Conservation (phyloP, 2,797 vertebrate genomes). For the Sebastes trivittatus region DNA sequence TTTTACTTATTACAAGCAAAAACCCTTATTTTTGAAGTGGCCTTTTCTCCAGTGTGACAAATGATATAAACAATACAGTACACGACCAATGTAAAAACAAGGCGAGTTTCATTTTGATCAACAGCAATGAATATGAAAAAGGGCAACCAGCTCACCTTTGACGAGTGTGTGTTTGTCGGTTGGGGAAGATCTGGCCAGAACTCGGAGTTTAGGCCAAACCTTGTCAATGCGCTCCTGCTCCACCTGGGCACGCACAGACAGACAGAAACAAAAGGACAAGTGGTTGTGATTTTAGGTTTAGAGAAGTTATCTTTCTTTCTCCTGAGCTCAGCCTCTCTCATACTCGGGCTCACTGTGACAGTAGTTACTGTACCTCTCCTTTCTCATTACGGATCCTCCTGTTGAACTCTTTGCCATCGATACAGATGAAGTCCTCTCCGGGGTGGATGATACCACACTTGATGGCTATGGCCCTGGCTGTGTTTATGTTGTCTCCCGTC, state of each 20-base stretch:
- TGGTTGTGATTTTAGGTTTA: constrained; percentile 63
- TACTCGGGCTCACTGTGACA: neutral
- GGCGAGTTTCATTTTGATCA: neutral
- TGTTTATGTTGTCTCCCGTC: constrained; percentile 99
- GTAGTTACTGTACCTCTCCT: constrained; percentile 86
- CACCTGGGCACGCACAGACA: constrained; percentile 72
- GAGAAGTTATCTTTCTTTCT: neutral
- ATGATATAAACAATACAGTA: neutral
- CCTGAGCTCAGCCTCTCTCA: neutral
- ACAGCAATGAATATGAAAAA: neutral
- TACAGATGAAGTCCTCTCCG: constrained; percentile 96
- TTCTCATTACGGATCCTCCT: constrained; percentile 98
- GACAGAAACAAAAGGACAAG: constrained; percentile 66
- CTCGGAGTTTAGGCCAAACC: constrained; percentile 93
- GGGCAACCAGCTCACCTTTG: constrained; percentile 84
- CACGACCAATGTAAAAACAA: neutral
- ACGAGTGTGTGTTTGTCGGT: constrained; percentile 94
- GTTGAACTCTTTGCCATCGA: constrained; percentile 99
- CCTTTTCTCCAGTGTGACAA: neutral
- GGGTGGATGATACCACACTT: constrained; percentile 98
- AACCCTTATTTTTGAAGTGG: neutral
- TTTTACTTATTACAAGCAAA: neutral
- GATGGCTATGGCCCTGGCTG: constrained; percentile 96
- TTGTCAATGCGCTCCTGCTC: constrained; percentile 95
- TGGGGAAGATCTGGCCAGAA: constrained; percentile 92